Conservation (phyloP, 1,140 invertebrate genomes). For the Chrysomallon squamiferum region DNA sequence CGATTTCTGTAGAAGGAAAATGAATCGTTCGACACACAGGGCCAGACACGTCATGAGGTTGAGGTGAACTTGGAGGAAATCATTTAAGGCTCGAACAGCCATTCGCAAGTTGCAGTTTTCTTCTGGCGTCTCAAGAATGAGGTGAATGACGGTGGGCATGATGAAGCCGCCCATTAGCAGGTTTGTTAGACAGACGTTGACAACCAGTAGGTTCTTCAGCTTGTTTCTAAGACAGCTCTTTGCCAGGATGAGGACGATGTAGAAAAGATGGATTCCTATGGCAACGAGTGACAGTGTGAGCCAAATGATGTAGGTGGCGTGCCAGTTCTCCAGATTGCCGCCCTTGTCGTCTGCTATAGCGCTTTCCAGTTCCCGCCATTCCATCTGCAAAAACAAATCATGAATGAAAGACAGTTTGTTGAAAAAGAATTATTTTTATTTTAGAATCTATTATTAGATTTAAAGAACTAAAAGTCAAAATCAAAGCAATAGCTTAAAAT, state of each 20-base stretch:
- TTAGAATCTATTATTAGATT: too few relatives aligned
- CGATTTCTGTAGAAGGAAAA: slow-evolving; percentile 23
- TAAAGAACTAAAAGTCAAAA: too few relatives aligned
- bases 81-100: slow-evolving; percentile 1
- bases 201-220: slow-evolving; percentile 29
- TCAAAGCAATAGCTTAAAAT: too few relatives aligned
- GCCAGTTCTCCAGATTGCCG: slow-evolving; percentile 14
- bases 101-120: slow-evolving; percentile 4
- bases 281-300: slow-evolving; percentile 23
- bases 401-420: too few relatives aligned
- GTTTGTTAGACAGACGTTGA: slow-evolving; percentile 27
- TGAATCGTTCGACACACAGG: slow-evolving; percentile 23
- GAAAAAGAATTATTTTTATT: too few relatives aligned
- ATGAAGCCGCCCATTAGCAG: slow-evolving; percentile 27
- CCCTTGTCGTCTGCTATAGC: slow-evolving; percentile 2
- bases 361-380: slow-evolving; percentile 3
- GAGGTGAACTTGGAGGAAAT: slow-evolving; percentile 16
- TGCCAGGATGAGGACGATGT: slow-evolving; percentile 25
- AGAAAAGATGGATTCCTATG: slow-evolving; percentile 24
- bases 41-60: slow-evolving; percentile 17
- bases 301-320: slow-evolving; percentile 27
- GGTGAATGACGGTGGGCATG: slow-evolving; percentile 26
- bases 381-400: background rate
- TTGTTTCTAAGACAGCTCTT: slow-evolving; percentile 17
- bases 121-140: slow-evolving; percentile 17